Percentiles rank a stretch among this genome's conserved stretches.
Evolutionary conservation across 2,888 invertebrate species (phyloP).

Genomic region (Ochropacha duplaris): DNA sequence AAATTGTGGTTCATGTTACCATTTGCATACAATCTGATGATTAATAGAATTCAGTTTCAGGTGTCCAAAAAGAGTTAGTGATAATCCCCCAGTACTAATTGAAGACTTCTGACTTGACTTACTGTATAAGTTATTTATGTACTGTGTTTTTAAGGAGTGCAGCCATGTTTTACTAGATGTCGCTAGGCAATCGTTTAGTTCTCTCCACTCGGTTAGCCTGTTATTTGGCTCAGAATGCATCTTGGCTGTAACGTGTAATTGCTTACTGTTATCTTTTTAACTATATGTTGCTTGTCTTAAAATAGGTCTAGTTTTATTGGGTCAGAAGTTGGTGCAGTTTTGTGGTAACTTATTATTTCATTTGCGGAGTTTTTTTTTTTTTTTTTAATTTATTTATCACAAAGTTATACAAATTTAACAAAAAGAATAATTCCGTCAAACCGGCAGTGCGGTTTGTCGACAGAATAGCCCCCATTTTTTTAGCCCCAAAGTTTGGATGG

Average conservation of each 20-base stretch:
- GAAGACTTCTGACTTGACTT: background rate
- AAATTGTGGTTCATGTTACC: too few relatives aligned
- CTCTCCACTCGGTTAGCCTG: slow-evolving; percentile 5
- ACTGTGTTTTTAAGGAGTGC: slow-evolving; percentile 6
- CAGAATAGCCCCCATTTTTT: too few relatives aligned
- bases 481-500: too few relatives aligned
- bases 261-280: background rate
- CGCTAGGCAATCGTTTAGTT: slow-evolving; percentile 20
- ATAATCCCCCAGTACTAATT: background rate
- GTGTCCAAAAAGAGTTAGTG: too few relatives aligned
- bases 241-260: background rate
- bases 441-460: too few relatives aligned
- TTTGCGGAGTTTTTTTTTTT: background rate
- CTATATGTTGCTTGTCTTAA: background rate
- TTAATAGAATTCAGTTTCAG: too few relatives aligned
- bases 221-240: background rate
- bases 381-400: too few relatives aligned
- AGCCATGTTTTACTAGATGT: slow-evolving; percentile 16
- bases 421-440: too few relatives aligned
- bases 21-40: too few relatives aligned
- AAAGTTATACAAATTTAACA: too few relatives aligned
- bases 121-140: background rate
- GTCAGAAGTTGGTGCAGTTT: background rate
- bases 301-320: background rate
- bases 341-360: background rate